Evolutionary conservation across 2,113 vertebrate species (phyloP).

Genomic region (Gadus macrocephalus): DNA sequence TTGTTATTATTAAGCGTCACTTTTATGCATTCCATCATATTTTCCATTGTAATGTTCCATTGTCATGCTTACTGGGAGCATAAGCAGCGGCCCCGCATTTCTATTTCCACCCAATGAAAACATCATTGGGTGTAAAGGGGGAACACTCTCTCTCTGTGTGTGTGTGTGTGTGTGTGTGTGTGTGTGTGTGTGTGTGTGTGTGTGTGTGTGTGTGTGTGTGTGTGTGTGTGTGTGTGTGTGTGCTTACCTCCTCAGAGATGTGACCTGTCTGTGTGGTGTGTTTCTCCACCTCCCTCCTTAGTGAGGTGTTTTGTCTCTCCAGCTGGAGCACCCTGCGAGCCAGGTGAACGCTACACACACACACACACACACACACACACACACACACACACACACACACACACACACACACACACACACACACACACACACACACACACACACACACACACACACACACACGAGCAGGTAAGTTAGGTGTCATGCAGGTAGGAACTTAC

Average conservation of each 20-base stretch:
- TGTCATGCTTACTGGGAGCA: too few relatives aligned
- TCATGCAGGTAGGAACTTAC: too few relatives aligned
- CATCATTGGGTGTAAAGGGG: background rate
- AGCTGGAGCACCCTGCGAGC: constrained; percentile 92
- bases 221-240: constrained; percentile 7
- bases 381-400: constrained; percentile 11
- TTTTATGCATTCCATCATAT: too few relatives aligned
- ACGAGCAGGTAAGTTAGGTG: too few relatives aligned
- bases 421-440: too few relatives aligned
- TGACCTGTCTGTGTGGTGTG: constrained; percentile 76
- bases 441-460: too few relatives aligned
- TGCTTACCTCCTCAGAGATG: constrained; percentile 86
- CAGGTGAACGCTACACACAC: constrained; percentile 84
- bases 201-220: background rate
- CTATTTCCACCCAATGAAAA: background rate
- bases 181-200: background rate
- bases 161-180: background rate
- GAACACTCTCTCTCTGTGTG: too few relatives aligned
- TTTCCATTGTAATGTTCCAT: too few relatives aligned
- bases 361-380: constrained; percentile 20
- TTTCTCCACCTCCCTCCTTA: constrained; percentile 87
- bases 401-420: background rate
- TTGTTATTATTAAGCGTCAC: too few relatives aligned
- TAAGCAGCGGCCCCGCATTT: too few relatives aligned
- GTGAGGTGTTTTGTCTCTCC: constrained; percentile 88